phyloP scores from a whole-genome alignment of 2,797 vertebrate genomes.

The Gorsachius magnificus region DNA sequence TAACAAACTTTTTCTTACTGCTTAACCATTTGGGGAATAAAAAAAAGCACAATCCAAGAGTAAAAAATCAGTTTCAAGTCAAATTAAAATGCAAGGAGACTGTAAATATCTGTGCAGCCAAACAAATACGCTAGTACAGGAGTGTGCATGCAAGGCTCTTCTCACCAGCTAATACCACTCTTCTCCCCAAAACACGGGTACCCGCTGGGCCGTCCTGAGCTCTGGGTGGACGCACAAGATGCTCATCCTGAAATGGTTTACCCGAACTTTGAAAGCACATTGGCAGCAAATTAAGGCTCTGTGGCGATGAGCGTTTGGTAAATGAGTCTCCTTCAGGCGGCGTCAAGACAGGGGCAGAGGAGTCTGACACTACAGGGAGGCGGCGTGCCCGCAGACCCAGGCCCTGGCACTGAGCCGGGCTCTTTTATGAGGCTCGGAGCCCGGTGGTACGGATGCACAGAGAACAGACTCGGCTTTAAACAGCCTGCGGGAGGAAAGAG shows the following conservation, averaged over 20 bases:
- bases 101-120: neutral
- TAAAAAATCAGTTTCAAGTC: neutral
- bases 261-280: neutral
- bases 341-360: neutral
- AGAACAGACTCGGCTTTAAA: neutral
- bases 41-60: neutral
- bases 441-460: fast-evolving
- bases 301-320: neutral
- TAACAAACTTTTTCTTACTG: neutral
- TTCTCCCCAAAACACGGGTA: too few species aligned
- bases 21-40: neutral
- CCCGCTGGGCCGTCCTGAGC: neutral
- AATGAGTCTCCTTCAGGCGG: neutral
- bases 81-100: neutral
- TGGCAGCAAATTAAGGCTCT: neutral
- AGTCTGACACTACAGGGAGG: neutral
- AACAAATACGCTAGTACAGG: neutral
- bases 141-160: fast-evolving
- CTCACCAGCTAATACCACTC: neutral
- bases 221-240: too few species aligned
- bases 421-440: neutral
- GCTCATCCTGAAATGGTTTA: neutral
- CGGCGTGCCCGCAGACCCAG: neutral
- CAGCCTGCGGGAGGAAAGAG: neutral
- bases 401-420: neutral